phyloP scores from a whole-genome alignment of 2,888 invertebrate species.

The Oscheius sp. region DNA sequence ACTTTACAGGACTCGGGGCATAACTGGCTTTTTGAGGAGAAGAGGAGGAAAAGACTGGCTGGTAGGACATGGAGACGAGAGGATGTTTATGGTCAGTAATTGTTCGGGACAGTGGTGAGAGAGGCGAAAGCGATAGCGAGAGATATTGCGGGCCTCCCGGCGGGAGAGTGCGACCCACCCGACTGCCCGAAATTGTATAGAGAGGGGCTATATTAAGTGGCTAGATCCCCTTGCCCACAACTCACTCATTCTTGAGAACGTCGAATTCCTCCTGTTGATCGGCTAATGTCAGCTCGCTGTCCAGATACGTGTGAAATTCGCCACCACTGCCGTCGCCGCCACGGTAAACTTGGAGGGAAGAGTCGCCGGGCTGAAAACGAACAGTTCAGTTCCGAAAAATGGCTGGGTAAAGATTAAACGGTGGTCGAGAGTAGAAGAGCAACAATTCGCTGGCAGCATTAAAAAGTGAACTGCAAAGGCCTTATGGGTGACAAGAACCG shows the following conservation, averaged over 20 bases:
- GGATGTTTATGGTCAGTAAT: slow-evolving; percentile 33
- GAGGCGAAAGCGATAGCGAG: slow-evolving; percentile 31
- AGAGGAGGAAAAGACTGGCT: not conserved
- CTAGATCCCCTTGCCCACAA: slow-evolving; percentile 41
- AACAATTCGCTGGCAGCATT: no score
- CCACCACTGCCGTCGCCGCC: slow-evolving; percentile 81
- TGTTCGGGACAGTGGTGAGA: slow-evolving; percentile 16
- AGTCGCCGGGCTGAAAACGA: slow-evolving; percentile 87
- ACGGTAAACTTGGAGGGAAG: slow-evolving; percentile 92
- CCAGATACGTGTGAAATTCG: slow-evolving; percentile 95
- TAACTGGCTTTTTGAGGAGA: slow-evolving; percentile 32
- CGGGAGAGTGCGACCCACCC: not conserved
- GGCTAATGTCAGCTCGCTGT: slow-evolving; percentile 92
- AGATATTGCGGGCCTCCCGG: slow-evolving; percentile 32
- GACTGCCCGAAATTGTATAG: not conserved
- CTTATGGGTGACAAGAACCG: not conserved
- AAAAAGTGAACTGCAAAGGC: no score
- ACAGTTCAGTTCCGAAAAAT: no score
- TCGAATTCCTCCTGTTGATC: slow-evolving; percentile 98
- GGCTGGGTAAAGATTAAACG: no score
- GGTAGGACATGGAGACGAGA: slow-evolving; percentile 2
- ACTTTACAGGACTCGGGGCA: slow-evolving; percentile 27
- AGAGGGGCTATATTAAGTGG: not conserved
- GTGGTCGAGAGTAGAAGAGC: no score
- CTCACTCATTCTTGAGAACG: slow-evolving; percentile 84